These are phyloP conservation scores for Girardinichthys multiradiatus DNA, from an alignment of 2,113 vertebrate species.

Conservation along the genomic window DNA sequence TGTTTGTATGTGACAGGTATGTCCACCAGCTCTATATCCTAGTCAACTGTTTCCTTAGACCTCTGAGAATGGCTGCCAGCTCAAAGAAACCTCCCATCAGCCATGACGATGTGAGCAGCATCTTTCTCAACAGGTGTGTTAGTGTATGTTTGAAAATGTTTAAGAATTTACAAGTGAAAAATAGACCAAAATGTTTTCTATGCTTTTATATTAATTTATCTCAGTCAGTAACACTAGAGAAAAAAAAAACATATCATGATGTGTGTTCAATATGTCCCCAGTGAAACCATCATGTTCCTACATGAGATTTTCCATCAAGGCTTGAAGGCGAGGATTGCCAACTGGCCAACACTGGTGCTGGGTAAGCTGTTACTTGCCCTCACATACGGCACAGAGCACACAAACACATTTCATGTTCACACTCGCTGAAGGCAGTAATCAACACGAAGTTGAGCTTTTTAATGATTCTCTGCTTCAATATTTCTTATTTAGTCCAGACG, in stretches of 20 bases:
- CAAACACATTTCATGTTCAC: slow-evolving; percentile 17
- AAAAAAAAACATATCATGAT: background rate
- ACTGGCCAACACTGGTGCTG: slow-evolving; percentile 98
- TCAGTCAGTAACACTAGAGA: slow-evolving; percentile 4
- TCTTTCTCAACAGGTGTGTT: slow-evolving; percentile 96
- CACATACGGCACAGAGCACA: slow-evolving; percentile 20
- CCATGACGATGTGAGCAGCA: slow-evolving; percentile 96
- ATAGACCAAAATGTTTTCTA: background rate
- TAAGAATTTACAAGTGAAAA: background rate
- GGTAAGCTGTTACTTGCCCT: slow-evolving; percentile 82
- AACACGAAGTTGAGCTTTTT: slow-evolving; percentile 61
- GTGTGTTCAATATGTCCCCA: slow-evolving; percentile 61
- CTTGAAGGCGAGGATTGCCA: slow-evolving; percentile 95
- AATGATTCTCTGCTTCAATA: slow-evolving; percentile 41
- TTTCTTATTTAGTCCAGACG: slow-evolving; percentile 57
- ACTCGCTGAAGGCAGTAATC: slow-evolving; percentile 30
- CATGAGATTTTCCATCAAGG: slow-evolving; percentile 99
- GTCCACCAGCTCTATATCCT: slow-evolving; percentile 95
- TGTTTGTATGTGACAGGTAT: slow-evolving; percentile 58
- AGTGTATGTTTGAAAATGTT: background rate
- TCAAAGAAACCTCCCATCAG: slow-evolving; percentile 97
- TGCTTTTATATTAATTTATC: slow-evolving; percentile 1
- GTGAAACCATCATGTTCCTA: slow-evolving; percentile 99
- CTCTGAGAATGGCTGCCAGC: slow-evolving; percentile 96
- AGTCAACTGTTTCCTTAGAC: slow-evolving; percentile 95